Evolutionary conservation across 2,113 vertebrate species (phyloP).

Genomic region (Pelecanoides urinatrix): DNA sequence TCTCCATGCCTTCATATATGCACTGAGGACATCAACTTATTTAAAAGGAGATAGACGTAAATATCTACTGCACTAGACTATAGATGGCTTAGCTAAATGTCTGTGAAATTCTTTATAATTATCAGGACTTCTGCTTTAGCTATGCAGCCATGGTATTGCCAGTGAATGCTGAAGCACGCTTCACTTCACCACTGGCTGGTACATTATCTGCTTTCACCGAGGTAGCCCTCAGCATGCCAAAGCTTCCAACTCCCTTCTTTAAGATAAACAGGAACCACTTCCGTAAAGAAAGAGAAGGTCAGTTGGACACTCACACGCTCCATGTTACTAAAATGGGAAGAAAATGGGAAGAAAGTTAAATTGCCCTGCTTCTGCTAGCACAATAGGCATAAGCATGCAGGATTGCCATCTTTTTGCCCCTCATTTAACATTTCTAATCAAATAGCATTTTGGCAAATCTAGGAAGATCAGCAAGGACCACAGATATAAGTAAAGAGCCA

Average conservation of each 20-base stretch:
- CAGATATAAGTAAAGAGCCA: not conserved
- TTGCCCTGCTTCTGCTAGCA: not conserved
- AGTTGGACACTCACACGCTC: not conserved
- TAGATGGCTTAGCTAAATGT: not conserved
- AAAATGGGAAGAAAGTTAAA: not conserved
- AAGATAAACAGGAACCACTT: not conserved
- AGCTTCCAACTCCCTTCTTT: not conserved
- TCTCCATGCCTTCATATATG: not conserved
- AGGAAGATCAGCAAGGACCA: not conserved
- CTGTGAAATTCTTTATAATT: not conserved
- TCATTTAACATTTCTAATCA: not conserved
- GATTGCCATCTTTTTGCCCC: not conserved
- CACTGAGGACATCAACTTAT: not conserved
- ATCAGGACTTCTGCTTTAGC: not conserved
- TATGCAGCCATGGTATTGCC: not conserved
- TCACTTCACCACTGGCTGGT: rapidly evolving
- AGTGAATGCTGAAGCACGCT: not conserved
- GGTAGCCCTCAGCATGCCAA: not conserved
- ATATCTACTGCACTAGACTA: not conserved
- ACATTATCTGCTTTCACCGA: not conserved
- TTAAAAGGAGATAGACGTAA: not conserved
- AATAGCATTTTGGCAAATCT: not conserved
- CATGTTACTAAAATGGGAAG: not conserved
- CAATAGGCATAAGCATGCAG: rapidly evolving
- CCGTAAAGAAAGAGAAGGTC: not conserved